Evolutionary conservation across 2,888 invertebrate genomes (phyloP).

Genomic region (Protodeltote pygarga): DNA sequence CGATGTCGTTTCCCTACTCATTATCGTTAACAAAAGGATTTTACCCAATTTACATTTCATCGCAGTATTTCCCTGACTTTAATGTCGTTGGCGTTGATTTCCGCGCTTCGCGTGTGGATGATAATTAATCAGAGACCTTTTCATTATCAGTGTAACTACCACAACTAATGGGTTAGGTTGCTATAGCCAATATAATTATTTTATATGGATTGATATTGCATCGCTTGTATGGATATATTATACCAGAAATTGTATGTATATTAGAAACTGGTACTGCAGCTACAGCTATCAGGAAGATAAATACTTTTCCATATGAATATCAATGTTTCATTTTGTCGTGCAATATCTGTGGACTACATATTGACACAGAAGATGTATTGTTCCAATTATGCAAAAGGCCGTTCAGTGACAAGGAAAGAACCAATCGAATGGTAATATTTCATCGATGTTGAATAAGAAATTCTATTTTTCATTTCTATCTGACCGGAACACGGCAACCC

Average conservation of each 20-base stretch:
- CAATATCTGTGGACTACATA: slow-evolving; percentile 45
- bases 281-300: slow-evolving; percentile 28
- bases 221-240: not conserved
- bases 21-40: slow-evolving; percentile 76
- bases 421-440: slow-evolving; percentile 38
- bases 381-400: slow-evolving; percentile 52
- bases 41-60: slow-evolving; percentile 72
- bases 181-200: no score
- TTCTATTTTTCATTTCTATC: slow-evolving; percentile 32
- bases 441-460: slow-evolving; percentile 52
- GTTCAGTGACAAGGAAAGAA: slow-evolving; percentile 24
- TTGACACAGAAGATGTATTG: slow-evolving; percentile 50
- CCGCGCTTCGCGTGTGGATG: slow-evolving; percentile 8
- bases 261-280: slow-evolving; percentile 3
- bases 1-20: slow-evolving; percentile 65
- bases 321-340: slow-evolving; percentile 48
- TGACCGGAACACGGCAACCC: slow-evolving; percentile 37
- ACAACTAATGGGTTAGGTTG: not conserved
- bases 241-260: slow-evolving; percentile 3
- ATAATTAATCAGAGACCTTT: slow-evolving; percentile 23
- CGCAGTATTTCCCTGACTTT: slow-evolving; percentile 53
- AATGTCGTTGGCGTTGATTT: slow-evolving; percentile 49
- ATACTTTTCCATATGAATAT: slow-evolving; percentile 46
- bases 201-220: slow-evolving; percentile 4
- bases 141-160: slow-evolving; percentile 10